Conservation (phyloP, 1,140 invertebrate genomes). For the Drosophila kepulauana region DNA sequence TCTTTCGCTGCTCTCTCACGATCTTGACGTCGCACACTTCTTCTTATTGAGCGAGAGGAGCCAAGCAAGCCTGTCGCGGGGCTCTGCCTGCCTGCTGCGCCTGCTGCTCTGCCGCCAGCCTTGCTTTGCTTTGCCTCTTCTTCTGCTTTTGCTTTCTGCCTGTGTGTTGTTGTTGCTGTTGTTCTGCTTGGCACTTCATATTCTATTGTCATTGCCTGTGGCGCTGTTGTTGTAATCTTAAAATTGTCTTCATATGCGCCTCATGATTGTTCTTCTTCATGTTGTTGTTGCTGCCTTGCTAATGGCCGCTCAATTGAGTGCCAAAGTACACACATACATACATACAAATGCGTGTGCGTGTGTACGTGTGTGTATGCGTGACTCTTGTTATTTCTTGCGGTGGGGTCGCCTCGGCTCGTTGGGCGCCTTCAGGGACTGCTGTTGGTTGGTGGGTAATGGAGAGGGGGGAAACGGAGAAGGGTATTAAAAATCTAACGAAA, state of each 20-base stretch:
- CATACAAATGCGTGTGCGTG: slow-evolving; percentile 10
- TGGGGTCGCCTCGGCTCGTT: slow-evolving; percentile 50
- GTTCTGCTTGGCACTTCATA: slow-evolving; percentile 66
- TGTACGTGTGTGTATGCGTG: slow-evolving; percentile 15
- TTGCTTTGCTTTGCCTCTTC: too few species aligned
- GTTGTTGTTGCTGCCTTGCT: slow-evolving; percentile 69
- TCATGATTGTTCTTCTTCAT: slow-evolving; percentile 17
- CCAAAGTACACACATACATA: slow-evolving; percentile 68
- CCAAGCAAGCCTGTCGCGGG: slow-evolving; percentile 10
- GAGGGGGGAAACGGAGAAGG: too few species aligned
- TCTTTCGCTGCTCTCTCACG: slow-evolving; percentile 18
- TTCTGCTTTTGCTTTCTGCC: slow-evolving; percentile 8
- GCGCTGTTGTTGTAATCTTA: slow-evolving; percentile 73
- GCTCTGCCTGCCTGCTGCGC: slow-evolving; percentile 7
- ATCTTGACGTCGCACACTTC: slow-evolving; percentile 27
- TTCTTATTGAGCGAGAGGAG: slow-evolving; percentile 49
- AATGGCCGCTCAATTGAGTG: slow-evolving; percentile 81
- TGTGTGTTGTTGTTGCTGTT: slow-evolving; percentile 34
- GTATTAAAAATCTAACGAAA: slow-evolving; percentile 1
- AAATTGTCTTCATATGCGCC: slow-evolving; percentile 73
- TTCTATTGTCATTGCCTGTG: slow-evolving; percentile 75
- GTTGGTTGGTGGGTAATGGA: too few species aligned
- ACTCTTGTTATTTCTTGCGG: slow-evolving; percentile 44
- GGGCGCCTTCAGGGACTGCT: slow-evolving; percentile 43
- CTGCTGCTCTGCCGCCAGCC: slow-evolving; percentile 17